These are phyloP conservation scores for Synanthedon tipuliformis DNA, from an alignment of 2,888 invertebrate genomes.

Conservation along the genomic window DNA sequence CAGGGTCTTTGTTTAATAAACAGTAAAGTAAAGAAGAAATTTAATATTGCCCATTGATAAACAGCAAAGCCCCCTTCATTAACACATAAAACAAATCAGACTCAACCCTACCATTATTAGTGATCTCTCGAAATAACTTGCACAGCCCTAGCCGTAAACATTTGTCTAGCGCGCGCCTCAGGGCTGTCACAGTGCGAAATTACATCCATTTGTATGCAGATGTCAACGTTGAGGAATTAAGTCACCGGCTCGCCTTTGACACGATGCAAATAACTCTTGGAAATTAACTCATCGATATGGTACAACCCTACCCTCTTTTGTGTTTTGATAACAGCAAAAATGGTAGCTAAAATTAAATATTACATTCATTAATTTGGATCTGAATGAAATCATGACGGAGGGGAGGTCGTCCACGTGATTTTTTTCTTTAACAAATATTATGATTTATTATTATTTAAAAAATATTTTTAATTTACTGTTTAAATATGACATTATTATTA, in stretches of 20 bases:
- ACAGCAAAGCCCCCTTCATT: not conserved
- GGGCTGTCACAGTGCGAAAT: conserved; percentile 59
- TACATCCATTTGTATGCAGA: conserved; percentile 62
- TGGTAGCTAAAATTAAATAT: not conserved
- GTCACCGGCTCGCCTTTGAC: conserved; percentile 36
- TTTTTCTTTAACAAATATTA: no score
- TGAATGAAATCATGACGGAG: no score
- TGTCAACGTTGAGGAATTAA: conserved; percentile 50
- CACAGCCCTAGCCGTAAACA: conserved; percentile 40
- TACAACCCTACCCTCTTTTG: conserved; percentile 11
- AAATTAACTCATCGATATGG: conserved; percentile 62
- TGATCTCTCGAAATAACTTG: not conserved
- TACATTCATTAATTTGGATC: no score
- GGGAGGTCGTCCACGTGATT: no score
- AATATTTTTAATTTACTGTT: no score
- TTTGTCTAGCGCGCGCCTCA: conserved; percentile 46
- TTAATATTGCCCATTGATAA: no score
- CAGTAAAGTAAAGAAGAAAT: no score
- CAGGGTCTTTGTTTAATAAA: no score
- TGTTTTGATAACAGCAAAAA: not conserved
- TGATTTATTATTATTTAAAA: no score
- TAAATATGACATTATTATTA: no score
- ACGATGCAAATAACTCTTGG: conserved; percentile 55
- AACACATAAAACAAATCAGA: not conserved
- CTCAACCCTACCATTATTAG: not conserved